Evolutionary conservation across 1,140 invertebrate genomes (phyloP).

Genomic region (Pogonomyrmex californicus): DNA sequence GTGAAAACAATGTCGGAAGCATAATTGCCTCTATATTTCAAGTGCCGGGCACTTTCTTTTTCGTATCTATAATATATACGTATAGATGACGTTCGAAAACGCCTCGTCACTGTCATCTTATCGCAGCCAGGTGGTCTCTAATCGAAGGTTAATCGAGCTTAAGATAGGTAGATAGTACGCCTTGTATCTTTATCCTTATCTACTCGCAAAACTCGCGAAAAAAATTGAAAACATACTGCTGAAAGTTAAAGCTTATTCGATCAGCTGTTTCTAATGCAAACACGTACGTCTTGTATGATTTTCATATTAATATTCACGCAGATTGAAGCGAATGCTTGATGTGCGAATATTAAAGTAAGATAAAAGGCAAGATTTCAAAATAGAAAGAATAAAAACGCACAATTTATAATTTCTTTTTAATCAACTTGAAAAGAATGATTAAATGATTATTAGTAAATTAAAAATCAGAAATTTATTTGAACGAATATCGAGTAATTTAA

Average conservation of each 20-base stretch:
- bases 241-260: conserved; percentile 17
- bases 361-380: background rate
- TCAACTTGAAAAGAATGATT: background rate
- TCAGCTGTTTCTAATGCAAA: background rate
- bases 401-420: background rate
- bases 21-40: background rate
- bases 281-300: background rate
- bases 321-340: background rate
- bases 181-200: conserved; percentile 13
- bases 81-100: conserved; percentile 15
- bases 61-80: conserved; percentile 15
- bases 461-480: background rate
- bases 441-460: background rate
- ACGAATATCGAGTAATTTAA: background rate
- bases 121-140: conserved; percentile 32
- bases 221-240: background rate
- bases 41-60: conserved; percentile 16
- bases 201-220: background rate
- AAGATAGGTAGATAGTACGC: background rate
- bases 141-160: background rate
- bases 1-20: conserved; percentile 5
- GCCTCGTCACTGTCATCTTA: conserved; percentile 8
- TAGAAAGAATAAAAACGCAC: background rate
- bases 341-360: background rate
- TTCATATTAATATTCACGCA: background rate